Evolutionary conservation across 2,113 vertebrate species (phyloP), one percentile per base, ranked within the genome.

Genomic region (Trematocara zebra): DNA sequence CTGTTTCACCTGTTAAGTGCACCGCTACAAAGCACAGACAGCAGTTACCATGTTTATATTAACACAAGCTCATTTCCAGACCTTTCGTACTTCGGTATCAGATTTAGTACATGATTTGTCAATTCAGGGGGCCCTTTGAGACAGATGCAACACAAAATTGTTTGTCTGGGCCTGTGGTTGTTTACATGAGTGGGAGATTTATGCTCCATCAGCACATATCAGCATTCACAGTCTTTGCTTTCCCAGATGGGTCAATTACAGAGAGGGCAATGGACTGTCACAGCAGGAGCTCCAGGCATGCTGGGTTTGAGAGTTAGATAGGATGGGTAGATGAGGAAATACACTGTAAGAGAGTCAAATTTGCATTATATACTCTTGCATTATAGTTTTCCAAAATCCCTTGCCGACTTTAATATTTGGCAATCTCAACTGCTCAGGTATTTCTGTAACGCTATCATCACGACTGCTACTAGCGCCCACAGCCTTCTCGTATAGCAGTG

Each of bases 201-300:
- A 87, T 87, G 61, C 84, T 53, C 59, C 76, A 80, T 92, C 89
- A 88, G 85, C 83, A 91, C 26, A 91, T 88, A 90, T 86, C 76
- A 57, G 23, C 78, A 76, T 74, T 44, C 12, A 2, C 79, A 47
- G 78, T 74, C 74, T 85, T 78, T 3, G 20, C 90, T 90, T 82
- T 90, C 92, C 89, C 92, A 83, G 86, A 87, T 85, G 93, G 94
- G 87, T 94, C 89, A 94, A 91, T 94, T 94, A 94, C 84, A 78
- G 85, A 78, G 59, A 82, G 83, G 78, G 86, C 51, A 79, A 82
- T 53, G 82, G 80, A 84, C 72, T 81, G 57, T 87, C 87, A 76
- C 91, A 89, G 92, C 86, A 54, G 85, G 91, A 23, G 37, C 64
- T 78, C 28, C 54, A n/a, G 67, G 42, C 87, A 8, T 80, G 78